Conservation (phyloP, 2,797 vertebrate genomes). For the Hoplostethus mediterraneus region DNA sequence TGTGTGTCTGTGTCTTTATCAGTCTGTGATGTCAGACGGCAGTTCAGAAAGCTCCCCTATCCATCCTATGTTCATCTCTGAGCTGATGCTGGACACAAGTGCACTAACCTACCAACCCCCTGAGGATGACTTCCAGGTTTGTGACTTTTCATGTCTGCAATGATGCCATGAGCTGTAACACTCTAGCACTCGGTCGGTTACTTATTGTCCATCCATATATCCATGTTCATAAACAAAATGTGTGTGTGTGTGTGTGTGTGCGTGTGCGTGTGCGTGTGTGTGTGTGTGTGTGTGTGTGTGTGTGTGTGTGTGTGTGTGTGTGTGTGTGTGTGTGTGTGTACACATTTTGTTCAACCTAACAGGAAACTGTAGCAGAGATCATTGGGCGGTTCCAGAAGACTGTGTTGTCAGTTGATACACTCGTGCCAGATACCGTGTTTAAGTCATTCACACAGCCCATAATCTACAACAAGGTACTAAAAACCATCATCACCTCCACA, state of each 20-base stretch:
- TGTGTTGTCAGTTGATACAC: constrained; percentile 82
- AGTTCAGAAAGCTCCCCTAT: constrained; percentile 58
- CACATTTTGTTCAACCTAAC: constrained; percentile 10
- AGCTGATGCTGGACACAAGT: constrained; percentile 85
- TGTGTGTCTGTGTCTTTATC: constrained; percentile 25
- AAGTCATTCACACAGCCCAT: constrained; percentile 78
- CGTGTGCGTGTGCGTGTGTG: background rate
- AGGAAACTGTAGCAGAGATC: constrained; percentile 84
- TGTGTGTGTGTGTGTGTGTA: background rate
- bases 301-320: background rate
- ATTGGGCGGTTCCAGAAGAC: constrained; percentile 81
- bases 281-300: background rate
- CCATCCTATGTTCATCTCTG: constrained; percentile 85
- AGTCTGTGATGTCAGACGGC: constrained; percentile 53
- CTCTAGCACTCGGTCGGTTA: background rate
- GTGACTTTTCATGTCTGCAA: constrained; percentile 36
- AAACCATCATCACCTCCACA: background rate
- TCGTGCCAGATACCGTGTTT: constrained; percentile 84
- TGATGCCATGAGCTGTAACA: background rate
- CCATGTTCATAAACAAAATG: background rate
- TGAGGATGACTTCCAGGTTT: constrained; percentile 86
- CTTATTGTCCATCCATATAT: background rate
- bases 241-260: background rate
- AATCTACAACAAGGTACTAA: constrained; percentile 78
- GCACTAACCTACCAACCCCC: constrained; percentile 85